Evolutionary conservation across 2,888 invertebrate genomes (phyloP), one percentile per base, ranked within the genome.

Genomic region (Eledona agricola): DNA sequence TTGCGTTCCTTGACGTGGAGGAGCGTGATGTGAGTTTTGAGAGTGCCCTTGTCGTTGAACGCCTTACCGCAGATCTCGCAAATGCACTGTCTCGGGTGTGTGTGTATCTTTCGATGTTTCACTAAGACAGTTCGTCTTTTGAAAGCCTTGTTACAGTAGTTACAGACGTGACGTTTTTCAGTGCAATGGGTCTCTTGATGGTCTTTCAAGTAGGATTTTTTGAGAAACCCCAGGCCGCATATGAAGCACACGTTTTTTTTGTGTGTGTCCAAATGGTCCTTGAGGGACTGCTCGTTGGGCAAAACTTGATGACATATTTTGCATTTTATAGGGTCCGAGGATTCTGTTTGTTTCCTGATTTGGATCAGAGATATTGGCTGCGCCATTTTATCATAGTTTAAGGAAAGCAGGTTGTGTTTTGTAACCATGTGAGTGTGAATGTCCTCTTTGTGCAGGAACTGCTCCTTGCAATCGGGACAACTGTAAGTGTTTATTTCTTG

Each of bases 61-160:
- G 61, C 62, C 25, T 64, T 55, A 2, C 70, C 71, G 34, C 71
- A 71, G 3, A 60, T 38, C 22, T 70, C 70, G 25, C 71, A 71
- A 26, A 68, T 59, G 17, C 63, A 64, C 34, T 63, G 57, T 22
- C 63, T 57, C 1, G 67, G 69, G 55, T 68, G 60, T 7, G 67
- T 60, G 46, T 70, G 70, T 3, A 66, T 59, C 12, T 62, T 59
- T 40, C 60, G 61, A 38, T 70, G 70, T 35, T 66, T 63, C 10
- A 60, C 54, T 20, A 69, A 51, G 25, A 65, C 65, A 1, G 69
- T 66, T n/a, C 69, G 53, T 15, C 67, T 58, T 20, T 64, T 60
- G 47, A 69, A 70, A 4, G 60, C 57, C 42, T 70, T 70, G 3
- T 62, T 61, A 50, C 70, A 70, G 32, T 60, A 63, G 28, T 63